phyloP scores from a whole-genome alignment of 2,113 vertebrate species.

The Atherinomorus stipes region DNA sequence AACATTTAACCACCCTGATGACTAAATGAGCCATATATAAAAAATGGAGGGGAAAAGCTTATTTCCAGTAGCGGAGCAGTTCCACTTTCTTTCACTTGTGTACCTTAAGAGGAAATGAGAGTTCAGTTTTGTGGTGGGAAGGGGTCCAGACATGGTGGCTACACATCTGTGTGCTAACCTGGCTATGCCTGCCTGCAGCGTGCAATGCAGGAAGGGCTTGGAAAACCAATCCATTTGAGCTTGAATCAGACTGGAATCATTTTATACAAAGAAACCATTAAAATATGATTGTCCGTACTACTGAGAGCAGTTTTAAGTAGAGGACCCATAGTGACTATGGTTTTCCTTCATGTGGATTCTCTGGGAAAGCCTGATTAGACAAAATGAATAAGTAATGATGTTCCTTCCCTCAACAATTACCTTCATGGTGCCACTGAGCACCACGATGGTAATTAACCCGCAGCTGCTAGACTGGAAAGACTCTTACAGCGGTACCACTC shows the following conservation, averaged over 20 bases:
- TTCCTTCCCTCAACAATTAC: slow-evolving; percentile 56
- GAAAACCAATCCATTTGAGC: slow-evolving; percentile 21
- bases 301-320: not conserved
- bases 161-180: slow-evolving; percentile 31
- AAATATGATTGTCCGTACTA: slow-evolving; percentile 4
- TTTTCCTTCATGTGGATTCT: slow-evolving; percentile 21
- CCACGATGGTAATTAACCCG: slow-evolving; percentile 42
- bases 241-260: slow-evolving; percentile 13
- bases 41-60: slow-evolving; percentile 46
- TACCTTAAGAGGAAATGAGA: slow-evolving; percentile 69
- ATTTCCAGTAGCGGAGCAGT: slow-evolving; percentile 45
- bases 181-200: slow-evolving; percentile 12
- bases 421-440: slow-evolving; percentile 24
- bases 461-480: slow-evolving; percentile 19
- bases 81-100: slow-evolving; percentile 38
- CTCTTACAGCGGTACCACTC: not conserved
- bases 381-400: slow-evolving; percentile 60
- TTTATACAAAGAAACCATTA: slow-evolving; percentile 19
- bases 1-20: slow-evolving; percentile 58
- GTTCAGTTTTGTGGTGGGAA: slow-evolving; percentile 53
- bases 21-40: slow-evolving; percentile 66
- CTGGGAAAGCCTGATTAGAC: slow-evolving; percentile 51
- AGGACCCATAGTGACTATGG: not conserved
- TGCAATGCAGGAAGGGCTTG: not conserved
- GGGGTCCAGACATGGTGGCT: slow-evolving; percentile 31